Evolutionary conservation across 2,888 invertebrate genomes (phyloP), one percentile per base, ranked within the genome.

Genomic region (Megalurothrips usitatus): DNA sequence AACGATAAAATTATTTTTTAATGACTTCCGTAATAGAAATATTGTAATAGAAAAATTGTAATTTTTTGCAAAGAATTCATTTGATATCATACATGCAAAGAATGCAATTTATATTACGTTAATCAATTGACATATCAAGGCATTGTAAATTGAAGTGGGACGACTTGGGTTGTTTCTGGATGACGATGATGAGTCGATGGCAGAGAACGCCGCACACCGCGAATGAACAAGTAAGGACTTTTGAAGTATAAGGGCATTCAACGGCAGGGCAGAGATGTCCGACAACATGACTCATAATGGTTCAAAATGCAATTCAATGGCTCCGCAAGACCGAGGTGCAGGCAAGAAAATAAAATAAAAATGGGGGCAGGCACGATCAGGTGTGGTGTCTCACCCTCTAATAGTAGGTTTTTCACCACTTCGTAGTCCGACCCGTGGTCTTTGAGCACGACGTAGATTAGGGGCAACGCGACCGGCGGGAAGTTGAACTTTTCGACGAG

Each of bases 371-470:
- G 68, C 68, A 75, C 26, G 68, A 75, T 75, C 68, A 9, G 14
- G 68, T 58, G 26, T 26, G 26, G 23, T 1, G 68, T 75, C 68
- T 75, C 68, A 75, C 68, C 68, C 68, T 75, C 68, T 26, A 75
- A 75, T 26, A 75, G 26, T 12, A 75, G 26, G 26, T 75, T 75
- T 75, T 75, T 75, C 23, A 75, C 68, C 23, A 23, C 68, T 26
- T 75, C 68, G 68, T 75, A 75, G 26, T 75, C 68, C 68, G 68
- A 75, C 12, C 68, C 68, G 26, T 75, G 68, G 26, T 75, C 68
- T 75, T 75, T 75, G 23, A 75, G 68, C 11, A 75, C 68, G 23
- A 75, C 68, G 68, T 75, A 75, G 26, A 75, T 75, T 26, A 75
- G 26, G 3, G 68, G 68, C 68, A 75, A 26, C 12, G 68, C 68